Evolutionary conservation across 2,888 invertebrate species (phyloP), one percentile per base, ranked within the genome.

Genomic region (Chrysolina oricalcia): DNA sequence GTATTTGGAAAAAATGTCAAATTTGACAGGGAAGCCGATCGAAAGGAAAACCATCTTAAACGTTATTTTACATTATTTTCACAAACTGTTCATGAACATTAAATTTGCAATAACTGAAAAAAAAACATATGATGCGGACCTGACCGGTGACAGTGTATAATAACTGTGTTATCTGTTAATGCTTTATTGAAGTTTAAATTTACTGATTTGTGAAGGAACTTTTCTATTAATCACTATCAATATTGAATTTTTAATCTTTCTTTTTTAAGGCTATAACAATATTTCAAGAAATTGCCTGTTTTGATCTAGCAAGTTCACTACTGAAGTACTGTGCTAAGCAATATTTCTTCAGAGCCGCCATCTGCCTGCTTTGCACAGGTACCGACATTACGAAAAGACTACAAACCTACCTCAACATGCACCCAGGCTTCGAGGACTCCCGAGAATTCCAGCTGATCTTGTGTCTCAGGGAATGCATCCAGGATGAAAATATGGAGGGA

Each of bases 341-440:
- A 88, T 97, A 98, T 89, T 98, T 98, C 91, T 98, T 99, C 91
- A 93, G 97, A 75, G 98, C 98, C 2, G 95, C 96, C 5, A 91
- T 99, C 1, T 98, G 99, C 88, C 97, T 98, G 89, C 91, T 99
- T 68, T 98, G 98, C 88, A 94, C 97, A 68, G 98, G 98, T 89
- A 90, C 95, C 21, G 91, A 97, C 70, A 96, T 98, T 90, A 97
- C 96, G 64, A 94, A 96, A 87, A 97, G 98, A 8, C 90, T 98
- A 71, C 95, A 96, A 86, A 95, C 95, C 87, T 99, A 98, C 90
- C 93, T 94, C 84, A 94, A 94, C 79, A 93, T 96, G 87, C 97
- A 96, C 89, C 98, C 98, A 53, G 95, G 96, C 84, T 98, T 99
- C 90, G 93, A 93, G 78, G 98, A 98, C 88, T 94, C 97, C 1